Evolutionary conservation across 2,888 invertebrate species (phyloP).

Genomic region (Machimus rusticus): DNA sequence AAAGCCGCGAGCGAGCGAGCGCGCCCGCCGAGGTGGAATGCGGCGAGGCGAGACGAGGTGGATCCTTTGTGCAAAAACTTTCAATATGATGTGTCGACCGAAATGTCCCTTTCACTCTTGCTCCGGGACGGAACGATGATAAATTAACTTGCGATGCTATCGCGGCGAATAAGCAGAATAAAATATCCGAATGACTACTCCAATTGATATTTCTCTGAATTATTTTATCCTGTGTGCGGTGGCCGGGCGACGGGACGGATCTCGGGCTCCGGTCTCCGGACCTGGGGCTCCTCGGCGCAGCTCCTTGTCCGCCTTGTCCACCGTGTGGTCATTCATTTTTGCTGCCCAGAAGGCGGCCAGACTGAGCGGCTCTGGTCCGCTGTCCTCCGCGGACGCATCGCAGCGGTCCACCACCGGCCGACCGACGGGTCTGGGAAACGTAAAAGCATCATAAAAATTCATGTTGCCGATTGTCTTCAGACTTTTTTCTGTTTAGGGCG

Average conservation of each 20-base stretch:
- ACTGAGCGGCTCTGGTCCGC: constrained; percentile 1
- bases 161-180: constrained; percentile 47
- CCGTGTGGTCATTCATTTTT: constrained; percentile 35
- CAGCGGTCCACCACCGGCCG: not conserved
- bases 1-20: not conserved
- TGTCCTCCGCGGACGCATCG: not conserved
- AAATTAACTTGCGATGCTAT: constrained; percentile 52
- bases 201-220: constrained; percentile 48
- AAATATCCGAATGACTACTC: constrained; percentile 48
- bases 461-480: constrained; percentile 46
- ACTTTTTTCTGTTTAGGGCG: constrained; percentile 16
- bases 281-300: not conserved
- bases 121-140: constrained; percentile 50
- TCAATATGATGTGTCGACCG: constrained; percentile 44
- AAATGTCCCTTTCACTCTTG: constrained; percentile 48
- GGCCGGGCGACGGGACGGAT: not conserved
- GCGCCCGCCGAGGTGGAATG: not conserved
- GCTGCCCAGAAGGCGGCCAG: constrained; percentile 12
- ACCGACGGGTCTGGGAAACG: not conserved
- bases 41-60: not conserved
- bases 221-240: constrained; percentile 39
- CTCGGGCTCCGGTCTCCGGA: not conserved
- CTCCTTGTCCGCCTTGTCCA: constrained; percentile 31
- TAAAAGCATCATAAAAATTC: constrained; percentile 48
- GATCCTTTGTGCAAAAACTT: constrained; percentile 28